These are phyloP conservation scores for Gobio gobio DNA, from an alignment of 2,113 vertebrate genomes.

Conservation along the genomic window DNA sequence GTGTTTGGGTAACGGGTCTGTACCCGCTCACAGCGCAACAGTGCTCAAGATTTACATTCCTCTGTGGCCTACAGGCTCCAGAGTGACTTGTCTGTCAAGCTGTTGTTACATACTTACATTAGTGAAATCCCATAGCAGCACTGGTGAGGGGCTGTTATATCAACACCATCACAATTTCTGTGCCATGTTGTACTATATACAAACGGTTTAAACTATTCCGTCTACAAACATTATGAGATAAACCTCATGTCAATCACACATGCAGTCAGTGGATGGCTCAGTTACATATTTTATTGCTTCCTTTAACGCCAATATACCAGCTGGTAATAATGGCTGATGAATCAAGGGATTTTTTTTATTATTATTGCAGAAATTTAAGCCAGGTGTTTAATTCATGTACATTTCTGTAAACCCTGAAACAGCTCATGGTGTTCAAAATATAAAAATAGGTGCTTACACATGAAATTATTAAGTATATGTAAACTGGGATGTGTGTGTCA, in stretches of 20 bases:
- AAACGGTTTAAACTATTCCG: neutral
- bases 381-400: no score
- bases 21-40: neutral
- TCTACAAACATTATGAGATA: neutral
- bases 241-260: neutral
- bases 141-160: neutral
- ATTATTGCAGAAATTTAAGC: neutral
- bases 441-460: neutral
- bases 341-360: no score
- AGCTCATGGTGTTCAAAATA: neutral
- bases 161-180: neutral
- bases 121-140: neutral
- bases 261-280: neutral
- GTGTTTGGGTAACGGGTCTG: constrained; percentile 12
- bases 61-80: neutral
- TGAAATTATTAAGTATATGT: neutral
- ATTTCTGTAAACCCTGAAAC: no score
- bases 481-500: neutral
- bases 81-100: constrained; percentile 3
- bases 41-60: constrained; percentile 1
- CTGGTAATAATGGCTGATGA: neutral
- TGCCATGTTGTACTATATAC: neutral
- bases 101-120: neutral
- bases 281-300: constrained; percentile 4
- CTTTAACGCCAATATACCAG: neutral